These are phyloP conservation scores for Cyclophora punctaria DNA, from an alignment of 2,888 invertebrate genomes.

Conservation along the genomic window DNA sequence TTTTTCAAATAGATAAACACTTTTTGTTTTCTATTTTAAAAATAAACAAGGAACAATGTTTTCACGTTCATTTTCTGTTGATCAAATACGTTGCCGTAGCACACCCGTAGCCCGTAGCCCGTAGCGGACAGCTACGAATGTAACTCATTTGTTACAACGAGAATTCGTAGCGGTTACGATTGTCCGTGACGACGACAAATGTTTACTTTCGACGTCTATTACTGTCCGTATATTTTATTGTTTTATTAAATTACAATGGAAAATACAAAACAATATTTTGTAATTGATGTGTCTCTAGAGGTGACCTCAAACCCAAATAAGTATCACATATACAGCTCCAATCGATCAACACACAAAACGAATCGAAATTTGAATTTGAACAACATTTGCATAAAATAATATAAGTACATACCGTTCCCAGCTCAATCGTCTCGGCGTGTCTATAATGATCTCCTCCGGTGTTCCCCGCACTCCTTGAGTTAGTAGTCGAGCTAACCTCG, in stretches of 20 bases:
- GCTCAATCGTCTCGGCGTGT: slow-evolving; percentile 74
- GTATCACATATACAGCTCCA: not conserved
- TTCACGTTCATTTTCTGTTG: too few species aligned
- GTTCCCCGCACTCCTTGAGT: slow-evolving; percentile 58
- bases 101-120: not conserved
- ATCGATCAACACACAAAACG: not conserved
- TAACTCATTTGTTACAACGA: slow-evolving; percentile 1
- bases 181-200: not conserved
- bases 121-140: slow-evolving; percentile 1
- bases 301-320: not conserved
- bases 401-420: slow-evolving; percentile 75
- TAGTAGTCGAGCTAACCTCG: slow-evolving; percentile 50
- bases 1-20: too few species aligned
- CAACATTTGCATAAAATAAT: too few species aligned
- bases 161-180: not conserved
- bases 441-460: slow-evolving; percentile 54
- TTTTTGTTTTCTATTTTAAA: too few species aligned
- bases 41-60: too few species aligned
- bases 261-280: not conserved
- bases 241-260: not conserved
- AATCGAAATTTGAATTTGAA: too few species aligned
- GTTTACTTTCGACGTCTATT: not conserved
- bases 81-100: not conserved
- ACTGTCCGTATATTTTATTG: not conserved
- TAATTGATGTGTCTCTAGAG: not conserved